Conservation (phyloP, 1,140 invertebrate species). For the Lepidurus apus region DNA sequence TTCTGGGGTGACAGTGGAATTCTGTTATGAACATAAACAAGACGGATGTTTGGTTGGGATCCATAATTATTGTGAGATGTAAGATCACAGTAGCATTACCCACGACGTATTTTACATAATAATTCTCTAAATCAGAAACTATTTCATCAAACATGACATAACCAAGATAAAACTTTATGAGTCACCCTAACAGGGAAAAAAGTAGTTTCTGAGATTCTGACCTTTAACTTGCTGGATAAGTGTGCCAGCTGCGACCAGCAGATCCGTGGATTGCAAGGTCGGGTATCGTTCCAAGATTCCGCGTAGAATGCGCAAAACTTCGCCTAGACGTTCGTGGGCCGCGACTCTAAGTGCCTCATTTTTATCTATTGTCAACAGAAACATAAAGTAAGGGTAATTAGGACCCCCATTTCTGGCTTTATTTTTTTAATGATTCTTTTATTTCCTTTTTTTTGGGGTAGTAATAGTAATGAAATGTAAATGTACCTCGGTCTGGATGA, state of each 20-base stretch:
- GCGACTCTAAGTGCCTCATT: constrained; percentile 46
- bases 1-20: too few species aligned
- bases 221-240: constrained; percentile 53
- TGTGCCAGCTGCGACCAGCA: constrained; percentile 48
- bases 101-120: too few species aligned
- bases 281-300: constrained; percentile 51
- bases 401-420: too few species aligned
- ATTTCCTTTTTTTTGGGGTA: background rate
- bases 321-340: constrained; percentile 51
- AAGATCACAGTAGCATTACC: too few species aligned
- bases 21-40: too few species aligned
- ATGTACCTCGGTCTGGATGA: constrained; percentile 45
- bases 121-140: too few species aligned
- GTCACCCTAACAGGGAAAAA: too few species aligned
- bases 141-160: too few species aligned
- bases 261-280: constrained; percentile 50
- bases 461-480: background rate
- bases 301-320: constrained; percentile 50
- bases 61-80: too few species aligned
- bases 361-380: constrained; percentile 43
- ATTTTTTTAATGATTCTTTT: background rate
- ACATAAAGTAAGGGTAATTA: background rate
- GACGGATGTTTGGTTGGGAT: too few species aligned
- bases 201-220: constrained; percentile 36
- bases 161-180: too few species aligned